Percentiles rank a stretch among this genome's conserved stretches.
These are phyloP conservation scores for Prionace glauca DNA, from an alignment of 2,797 vertebrate species.

Conservation along the genomic window DNA sequence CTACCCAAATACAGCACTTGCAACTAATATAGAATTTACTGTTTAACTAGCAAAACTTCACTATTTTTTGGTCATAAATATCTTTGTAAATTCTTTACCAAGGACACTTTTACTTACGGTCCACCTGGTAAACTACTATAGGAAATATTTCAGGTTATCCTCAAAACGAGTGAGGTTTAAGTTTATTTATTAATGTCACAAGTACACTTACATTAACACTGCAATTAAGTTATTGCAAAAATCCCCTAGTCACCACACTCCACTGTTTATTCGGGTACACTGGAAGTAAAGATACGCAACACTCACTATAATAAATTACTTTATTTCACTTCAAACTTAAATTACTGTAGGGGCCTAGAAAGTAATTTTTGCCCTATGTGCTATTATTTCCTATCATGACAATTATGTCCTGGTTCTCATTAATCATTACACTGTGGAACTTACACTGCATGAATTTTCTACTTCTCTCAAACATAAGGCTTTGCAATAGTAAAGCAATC, in stretches of 20 bases:
- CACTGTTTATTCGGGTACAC: too few species aligned
- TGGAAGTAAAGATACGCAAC: background rate
- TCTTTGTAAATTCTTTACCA: background rate
- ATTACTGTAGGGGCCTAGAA: background rate
- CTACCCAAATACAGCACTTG: background rate
- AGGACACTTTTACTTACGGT: background rate
- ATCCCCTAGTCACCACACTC: too few species aligned
- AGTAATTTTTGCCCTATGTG: constrained; percentile 12
- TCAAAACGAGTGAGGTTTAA: background rate
- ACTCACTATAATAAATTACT: background rate
- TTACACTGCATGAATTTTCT: background rate
- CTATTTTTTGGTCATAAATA: background rate
- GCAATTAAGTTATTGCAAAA: too few species aligned
- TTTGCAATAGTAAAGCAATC: constrained; percentile 10
- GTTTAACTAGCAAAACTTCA: background rate
- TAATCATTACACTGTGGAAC: constrained; percentile 18
- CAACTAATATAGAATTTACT: too few species aligned
- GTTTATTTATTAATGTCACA: background rate
- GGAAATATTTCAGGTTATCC: background rate
- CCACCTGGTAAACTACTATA: background rate
- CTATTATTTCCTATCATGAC: constrained; percentile 1
- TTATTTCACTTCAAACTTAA: background rate
- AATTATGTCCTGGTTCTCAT: constrained; percentile 25
- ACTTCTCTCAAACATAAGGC: background rate
- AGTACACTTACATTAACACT: too few species aligned